Evolutionary conservation across 2,113 vertebrate species (phyloP), one percentile per base, ranked within the genome.

Genomic region (Cephalophus harveyi): DNA sequence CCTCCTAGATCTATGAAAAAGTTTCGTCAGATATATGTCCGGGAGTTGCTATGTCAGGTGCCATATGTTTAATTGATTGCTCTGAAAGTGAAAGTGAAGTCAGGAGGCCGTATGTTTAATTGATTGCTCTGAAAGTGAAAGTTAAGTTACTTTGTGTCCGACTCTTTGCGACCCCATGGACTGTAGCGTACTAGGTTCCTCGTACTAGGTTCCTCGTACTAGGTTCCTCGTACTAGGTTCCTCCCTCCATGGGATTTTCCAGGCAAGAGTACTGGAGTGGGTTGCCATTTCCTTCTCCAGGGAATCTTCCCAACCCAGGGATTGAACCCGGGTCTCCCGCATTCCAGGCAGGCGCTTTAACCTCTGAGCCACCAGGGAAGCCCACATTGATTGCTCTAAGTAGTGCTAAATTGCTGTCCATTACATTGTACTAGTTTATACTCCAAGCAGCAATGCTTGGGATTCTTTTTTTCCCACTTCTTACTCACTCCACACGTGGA

Each of bases 301-400:
- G 9, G 23, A 4, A 59, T 27, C 9, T 25, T 59, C 57, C 57
- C 0, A 23, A 27, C 10, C 57, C 23, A 59, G 2, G 9, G 3
- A 59, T 10, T 1, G 1, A 57, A 57, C 0, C 9, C 0, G 0
- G 9, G 23, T 59, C 23, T 59, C 23, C 23, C 4, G 0, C 57
- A 25, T 59, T 59, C 23, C 57, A 59, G 23, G 23, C 57, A 27
- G 23, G 27, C 3, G 4, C 57, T 27, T 59, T 59, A 59, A 59
- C 57, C 57, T 59, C 23, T 59, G 23, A 27, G 57, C 57, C 25
- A 59, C 57, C 57, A 59, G 9, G 57, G 23, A 25, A 59, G 9
- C 23, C 57, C 55, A 11, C 57, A 59, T 5, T 27, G 10, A 27
- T 59, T 79, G 0, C 17, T 46, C 16, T 62, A 60, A 59, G 62